phyloP scores from a whole-genome alignment of 2,797 vertebrate species.

The Scleropages formosus region DNA sequence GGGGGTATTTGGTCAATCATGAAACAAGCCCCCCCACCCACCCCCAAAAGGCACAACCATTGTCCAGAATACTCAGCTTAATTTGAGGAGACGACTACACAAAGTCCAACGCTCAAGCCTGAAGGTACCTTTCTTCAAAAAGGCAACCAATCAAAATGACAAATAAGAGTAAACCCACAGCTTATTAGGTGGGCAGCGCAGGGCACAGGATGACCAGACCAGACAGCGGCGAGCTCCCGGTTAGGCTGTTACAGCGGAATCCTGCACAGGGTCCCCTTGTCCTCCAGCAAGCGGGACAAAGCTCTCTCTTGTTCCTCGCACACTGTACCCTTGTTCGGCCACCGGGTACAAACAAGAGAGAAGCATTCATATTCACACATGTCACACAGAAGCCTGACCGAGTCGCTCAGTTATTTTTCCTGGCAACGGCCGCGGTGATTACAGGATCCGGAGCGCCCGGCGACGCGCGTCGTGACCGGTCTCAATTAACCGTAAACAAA shows the following conservation, averaged over 20 bases:
- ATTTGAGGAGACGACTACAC: too few relatives aligned
- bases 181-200: neutral
- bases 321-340: conserved; percentile 15
- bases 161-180: neutral
- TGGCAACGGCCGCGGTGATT: neutral
- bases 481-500: too few relatives aligned
- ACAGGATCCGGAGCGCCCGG: neutral
- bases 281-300: neutral
- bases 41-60: too few relatives aligned
- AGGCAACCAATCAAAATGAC: too few relatives aligned
- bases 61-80: too few relatives aligned
- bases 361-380: neutral
- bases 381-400: too few relatives aligned
- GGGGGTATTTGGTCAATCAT: too few relatives aligned
- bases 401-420: neutral
- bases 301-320: neutral
- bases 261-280: conserved; percentile 22
- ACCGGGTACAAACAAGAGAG: neutral
- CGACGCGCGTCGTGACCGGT: neutral
- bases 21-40: too few relatives aligned
- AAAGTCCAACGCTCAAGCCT: too few relatives aligned
- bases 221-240: neutral
- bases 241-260: neutral
- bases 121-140: too few relatives aligned
- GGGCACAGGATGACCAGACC: neutral